Base-by-base conservation (phyloP, 2,888 invertebrate genomes). In the Baronia brevicornis region DNA sequence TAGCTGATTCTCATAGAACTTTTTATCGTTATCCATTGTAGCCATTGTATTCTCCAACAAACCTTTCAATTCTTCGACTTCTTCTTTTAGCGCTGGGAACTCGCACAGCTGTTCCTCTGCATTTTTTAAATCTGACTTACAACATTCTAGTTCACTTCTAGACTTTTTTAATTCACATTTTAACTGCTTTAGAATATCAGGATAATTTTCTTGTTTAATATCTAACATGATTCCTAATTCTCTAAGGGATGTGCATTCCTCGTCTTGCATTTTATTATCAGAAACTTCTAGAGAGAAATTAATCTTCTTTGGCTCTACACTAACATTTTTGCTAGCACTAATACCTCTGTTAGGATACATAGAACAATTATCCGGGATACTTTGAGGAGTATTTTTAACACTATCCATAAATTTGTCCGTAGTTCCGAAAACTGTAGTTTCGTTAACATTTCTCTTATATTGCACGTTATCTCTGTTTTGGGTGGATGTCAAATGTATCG, bases 131-230 rank as follows among this genome's bases (percentile, higher is more conserved):
- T 85, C 79, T 7, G 79, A 72, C 47, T 86, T 87, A 5, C 86
- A 87, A 24, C 70, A 78, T 18, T 87, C 86, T 1, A 89, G 52
- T 47, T 87, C 85, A 0, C 59, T 48, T 44, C 86, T 85, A 13
- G 89, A 70, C 43, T 85, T 84, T 24, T 86, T 85, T 2, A 90
- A 79, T 50, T 89, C 88, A 34, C 75, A 59, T 52, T 84, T 84
- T 7, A 84, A 42, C 32, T 82, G 82, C 1, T 73, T 64, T 19
- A 85, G 43, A 41, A 85, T 73, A 32, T 84, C 80, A 1, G 82
- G 77, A 44, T 75, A 79, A 39, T 77, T 74, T 41, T 78, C 72
- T 44, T 79, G 77, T 42, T 60, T 73, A 1, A 80, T 48, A 24
- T 84, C 74, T 28, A 89, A 51, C 1, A 65, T 66, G 25, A 86